Evolutionary conservation across 2,797 vertebrate genomes (phyloP).

Genomic region (Sebastes minor): DNA sequence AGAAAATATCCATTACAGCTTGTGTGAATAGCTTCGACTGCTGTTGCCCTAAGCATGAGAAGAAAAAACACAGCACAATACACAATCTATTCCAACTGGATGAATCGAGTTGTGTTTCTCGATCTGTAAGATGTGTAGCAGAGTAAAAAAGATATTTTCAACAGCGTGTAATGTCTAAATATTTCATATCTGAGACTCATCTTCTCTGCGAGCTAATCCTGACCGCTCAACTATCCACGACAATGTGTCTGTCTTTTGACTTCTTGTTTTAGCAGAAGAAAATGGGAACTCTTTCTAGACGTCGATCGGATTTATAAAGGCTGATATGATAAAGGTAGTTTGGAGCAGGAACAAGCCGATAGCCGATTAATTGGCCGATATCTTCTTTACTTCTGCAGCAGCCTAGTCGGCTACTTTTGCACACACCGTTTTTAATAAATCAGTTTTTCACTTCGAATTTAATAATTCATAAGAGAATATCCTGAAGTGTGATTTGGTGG

Average conservation of each 20-base stretch:
- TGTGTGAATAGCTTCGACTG: slow-evolving; percentile 18
- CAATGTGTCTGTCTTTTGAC: slow-evolving; percentile 14
- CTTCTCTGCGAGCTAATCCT: slow-evolving; percentile 28
- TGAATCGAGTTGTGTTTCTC: slow-evolving; percentile 34
- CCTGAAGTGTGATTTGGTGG: no score
- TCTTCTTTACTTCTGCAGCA: no score
- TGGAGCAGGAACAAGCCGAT: no score
- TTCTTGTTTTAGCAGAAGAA: neutral
- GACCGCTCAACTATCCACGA: slow-evolving; percentile 15
- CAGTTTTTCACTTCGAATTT: no score
- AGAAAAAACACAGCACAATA: neutral
- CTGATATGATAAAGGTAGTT: no score
- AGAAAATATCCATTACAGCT: slow-evolving; percentile 42
- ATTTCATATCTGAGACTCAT: slow-evolving; percentile 52
- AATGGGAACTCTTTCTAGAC: neutral
- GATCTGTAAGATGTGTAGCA: slow-evolving; percentile 20
- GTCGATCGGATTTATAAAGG: no score
- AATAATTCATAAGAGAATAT: no score
- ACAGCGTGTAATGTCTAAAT: slow-evolving; percentile 35
- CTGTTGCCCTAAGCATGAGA: slow-evolving; percentile 17
- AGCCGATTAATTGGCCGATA: no score
- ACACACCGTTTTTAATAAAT: no score
- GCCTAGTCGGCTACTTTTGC: no score
- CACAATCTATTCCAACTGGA: neutral
- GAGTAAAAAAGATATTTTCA: slow-evolving; percentile 35